Conservation (phyloP, 1,140 invertebrate species). For the Antheraea pernyi region DNA sequence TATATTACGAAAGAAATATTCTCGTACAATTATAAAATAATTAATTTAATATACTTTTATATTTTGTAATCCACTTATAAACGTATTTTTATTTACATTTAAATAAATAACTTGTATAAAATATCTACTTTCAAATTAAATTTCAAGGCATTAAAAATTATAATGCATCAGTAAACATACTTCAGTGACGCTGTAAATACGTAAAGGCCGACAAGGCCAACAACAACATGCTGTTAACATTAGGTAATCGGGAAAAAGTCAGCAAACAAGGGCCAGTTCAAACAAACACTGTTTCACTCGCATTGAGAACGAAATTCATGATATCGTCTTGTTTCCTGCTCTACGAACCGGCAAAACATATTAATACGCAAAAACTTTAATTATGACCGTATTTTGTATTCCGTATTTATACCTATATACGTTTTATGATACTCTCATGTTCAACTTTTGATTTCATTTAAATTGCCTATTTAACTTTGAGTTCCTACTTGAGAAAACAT, state of each 20-base stretch:
- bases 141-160: too few species aligned
- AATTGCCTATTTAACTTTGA: background rate
- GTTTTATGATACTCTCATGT: background rate
- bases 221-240: background rate
- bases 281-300: background rate
- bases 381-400: conserved; percentile 20
- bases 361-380: conserved; percentile 27
- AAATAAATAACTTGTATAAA: too few species aligned
- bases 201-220: background rate
- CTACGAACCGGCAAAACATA: conserved; percentile 22
- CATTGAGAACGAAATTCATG: conserved; percentile 36
- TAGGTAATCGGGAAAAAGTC: background rate
- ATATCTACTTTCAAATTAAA: too few species aligned
- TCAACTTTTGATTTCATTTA: background rate
- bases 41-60: too few species aligned
- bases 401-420: background rate
- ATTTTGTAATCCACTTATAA: too few species aligned
- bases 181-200: background rate
- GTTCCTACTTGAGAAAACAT: too few species aligned
- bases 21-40: too few species aligned
- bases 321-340: conserved; percentile 41
- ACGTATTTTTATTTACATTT: too few species aligned
- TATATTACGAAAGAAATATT: too few species aligned
- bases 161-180: background rate
- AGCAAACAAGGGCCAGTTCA: background rate